Percentiles rank a stretch among this genome's conserved stretches.
Conservation (phyloP, 2,797 vertebrate species). For the Sternotherus odoratus region DNA sequence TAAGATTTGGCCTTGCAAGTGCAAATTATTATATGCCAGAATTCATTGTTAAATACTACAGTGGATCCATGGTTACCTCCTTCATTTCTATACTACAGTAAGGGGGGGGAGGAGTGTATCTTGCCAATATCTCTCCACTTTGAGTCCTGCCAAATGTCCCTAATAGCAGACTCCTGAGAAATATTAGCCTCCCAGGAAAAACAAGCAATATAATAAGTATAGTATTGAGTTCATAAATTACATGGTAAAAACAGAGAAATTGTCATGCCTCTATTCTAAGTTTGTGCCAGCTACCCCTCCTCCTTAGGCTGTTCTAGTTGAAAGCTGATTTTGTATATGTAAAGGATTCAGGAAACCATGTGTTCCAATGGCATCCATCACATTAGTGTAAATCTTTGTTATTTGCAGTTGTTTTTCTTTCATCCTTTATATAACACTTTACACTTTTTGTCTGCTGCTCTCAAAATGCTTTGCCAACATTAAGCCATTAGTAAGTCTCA, state of each 20-base stretch:
- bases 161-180: slow-evolving; percentile 42
- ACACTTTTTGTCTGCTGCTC: not conserved
- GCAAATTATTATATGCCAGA: not conserved
- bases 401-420: not conserved
- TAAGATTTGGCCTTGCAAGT: not conserved
- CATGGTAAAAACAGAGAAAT: not conserved
- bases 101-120: slow-evolving; percentile 3
- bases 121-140: slow-evolving; percentile 41
- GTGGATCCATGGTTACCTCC: not conserved
- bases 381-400: not conserved
- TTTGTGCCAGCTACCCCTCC: not conserved
- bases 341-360: not conserved
- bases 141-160: not conserved
- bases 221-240: slow-evolving; percentile 27
- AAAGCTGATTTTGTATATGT: not conserved
- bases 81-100: slow-evolving; percentile 27
- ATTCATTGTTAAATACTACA: not conserved
- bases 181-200: slow-evolving; percentile 9
- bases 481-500: not conserved
- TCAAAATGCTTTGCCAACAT: not conserved
- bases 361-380: not conserved
- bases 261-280: not conserved
- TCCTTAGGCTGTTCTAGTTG: not conserved
- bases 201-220: not conserved
- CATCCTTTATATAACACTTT: not conserved